A percentile compares a stretch with the other conserved stretches of the same genome.
Evolutionary conservation across 2,797 vertebrate genomes (phyloP).

Genomic region (Aplochiton taeniatus): DNA sequence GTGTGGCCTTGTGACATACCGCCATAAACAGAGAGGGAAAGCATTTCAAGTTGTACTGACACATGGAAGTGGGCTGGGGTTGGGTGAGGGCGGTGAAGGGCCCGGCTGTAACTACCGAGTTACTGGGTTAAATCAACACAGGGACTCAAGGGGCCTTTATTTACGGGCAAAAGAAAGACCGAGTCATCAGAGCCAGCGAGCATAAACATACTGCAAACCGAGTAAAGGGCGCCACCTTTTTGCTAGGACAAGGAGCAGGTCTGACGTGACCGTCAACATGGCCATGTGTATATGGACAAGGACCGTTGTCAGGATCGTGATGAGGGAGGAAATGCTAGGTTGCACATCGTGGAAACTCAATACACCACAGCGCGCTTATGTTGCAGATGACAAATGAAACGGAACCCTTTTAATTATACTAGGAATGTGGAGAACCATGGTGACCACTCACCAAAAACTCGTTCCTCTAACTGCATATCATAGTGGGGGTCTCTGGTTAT

Average conservation of each 20-base stretch:
- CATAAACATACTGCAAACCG: background rate
- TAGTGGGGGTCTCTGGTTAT: slow-evolving; percentile 9
- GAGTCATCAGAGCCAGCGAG: background rate
- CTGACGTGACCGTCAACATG: too few relatives aligned
- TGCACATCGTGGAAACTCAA: too few relatives aligned
- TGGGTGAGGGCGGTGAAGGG: slow-evolving; percentile 36
- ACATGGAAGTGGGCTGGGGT: slow-evolving; percentile 32
- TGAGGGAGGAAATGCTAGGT: too few relatives aligned
- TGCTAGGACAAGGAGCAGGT: too few relatives aligned
- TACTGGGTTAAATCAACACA: slow-evolving; percentile 46
- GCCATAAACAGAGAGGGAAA: slow-evolving; percentile 58
- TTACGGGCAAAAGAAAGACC: background rate
- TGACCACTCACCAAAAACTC: too few relatives aligned
- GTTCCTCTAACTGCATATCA: too few relatives aligned
- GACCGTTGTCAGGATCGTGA: too few relatives aligned
- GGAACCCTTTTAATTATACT: too few relatives aligned
- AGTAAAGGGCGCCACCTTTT: background rate
- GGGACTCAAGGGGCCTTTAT: background rate
- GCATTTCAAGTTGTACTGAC: slow-evolving; percentile 50
- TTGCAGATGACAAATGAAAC: too few relatives aligned
- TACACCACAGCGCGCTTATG: too few relatives aligned
- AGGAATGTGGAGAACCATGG: too few relatives aligned
- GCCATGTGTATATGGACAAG: too few relatives aligned
- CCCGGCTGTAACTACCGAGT: slow-evolving; percentile 29
- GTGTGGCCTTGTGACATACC: slow-evolving; percentile 63